phyloP scores from a whole-genome alignment of 2,113 vertebrate species.

The Anguilla japonica region DNA sequence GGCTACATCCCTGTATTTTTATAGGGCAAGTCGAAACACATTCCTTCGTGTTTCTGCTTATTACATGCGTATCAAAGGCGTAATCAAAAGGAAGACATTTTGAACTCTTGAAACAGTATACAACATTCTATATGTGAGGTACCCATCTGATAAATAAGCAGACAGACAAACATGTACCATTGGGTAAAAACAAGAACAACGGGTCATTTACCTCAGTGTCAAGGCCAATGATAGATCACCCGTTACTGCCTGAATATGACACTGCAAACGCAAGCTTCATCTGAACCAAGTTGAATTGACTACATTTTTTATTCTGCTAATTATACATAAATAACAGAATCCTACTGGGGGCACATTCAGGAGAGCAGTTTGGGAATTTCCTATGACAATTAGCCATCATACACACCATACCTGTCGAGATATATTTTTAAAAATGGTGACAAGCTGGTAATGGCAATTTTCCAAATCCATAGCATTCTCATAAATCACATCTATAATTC shows the following conservation, averaged over 20 bases:
- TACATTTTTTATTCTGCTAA: no score
- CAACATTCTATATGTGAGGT: neutral
- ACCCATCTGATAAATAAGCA: neutral
- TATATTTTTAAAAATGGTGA: no score
- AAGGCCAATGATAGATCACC: neutral
- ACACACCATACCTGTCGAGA: neutral
- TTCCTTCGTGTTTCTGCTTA: neutral
- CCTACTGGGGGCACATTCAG: neutral
- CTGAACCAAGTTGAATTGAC: no score
- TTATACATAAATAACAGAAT: neutral
- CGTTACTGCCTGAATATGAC: neutral
- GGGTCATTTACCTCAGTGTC: conserved; percentile 7
- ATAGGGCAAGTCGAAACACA: neutral
- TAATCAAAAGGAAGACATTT: neutral
- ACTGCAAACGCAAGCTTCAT: neutral
- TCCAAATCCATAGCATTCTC: no score
- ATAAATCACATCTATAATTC: no score
- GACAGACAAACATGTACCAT: neutral
- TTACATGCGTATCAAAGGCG: neutral
- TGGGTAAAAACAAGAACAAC: neutral
- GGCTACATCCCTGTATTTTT: neutral
- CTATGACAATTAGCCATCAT: neutral
- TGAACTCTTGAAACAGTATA: neutral
- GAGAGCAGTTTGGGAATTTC: neutral
- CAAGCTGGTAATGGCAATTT: no score